A percentile compares a stretch with the other conserved stretches of the same genome.
phyloP scores from a whole-genome alignment of 2,888 invertebrate species.

The Drosophila siamana region DNA sequence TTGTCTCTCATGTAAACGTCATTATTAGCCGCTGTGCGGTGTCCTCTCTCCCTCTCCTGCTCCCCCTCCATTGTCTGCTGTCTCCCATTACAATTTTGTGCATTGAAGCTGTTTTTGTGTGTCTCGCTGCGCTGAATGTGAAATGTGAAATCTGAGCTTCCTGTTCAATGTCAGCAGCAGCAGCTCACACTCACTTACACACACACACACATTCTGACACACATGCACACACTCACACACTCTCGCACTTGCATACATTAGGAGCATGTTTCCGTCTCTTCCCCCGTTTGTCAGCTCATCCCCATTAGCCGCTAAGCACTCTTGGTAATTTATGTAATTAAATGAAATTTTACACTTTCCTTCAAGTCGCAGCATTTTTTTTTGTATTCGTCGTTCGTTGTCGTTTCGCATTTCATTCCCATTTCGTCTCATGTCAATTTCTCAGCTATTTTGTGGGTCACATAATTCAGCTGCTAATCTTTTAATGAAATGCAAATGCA shows the following conservation, averaged over 20 bases:
- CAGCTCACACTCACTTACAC: constrained; percentile 10
- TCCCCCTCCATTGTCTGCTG: constrained; percentile 13
- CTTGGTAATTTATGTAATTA: constrained; percentile 76
- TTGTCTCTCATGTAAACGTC: constrained; percentile 71
- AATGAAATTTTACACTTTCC: constrained; percentile 75
- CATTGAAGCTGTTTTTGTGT: constrained; percentile 40
- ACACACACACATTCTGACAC: constrained; percentile 8
- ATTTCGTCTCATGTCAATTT: constrained; percentile 17
- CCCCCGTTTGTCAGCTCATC: neutral
- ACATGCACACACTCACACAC: constrained; percentile 4
- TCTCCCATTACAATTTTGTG: constrained; percentile 66
- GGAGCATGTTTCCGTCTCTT: constrained; percentile 5
- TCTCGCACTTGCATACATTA: constrained; percentile 3
- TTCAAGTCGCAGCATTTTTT: constrained; percentile 23
- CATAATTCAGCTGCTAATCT: constrained; percentile 61
- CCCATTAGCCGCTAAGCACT: constrained; percentile 62
- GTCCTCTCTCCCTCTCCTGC: neutral
- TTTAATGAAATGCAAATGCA: constrained; percentile 73
- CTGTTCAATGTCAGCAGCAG: constrained; percentile 70
- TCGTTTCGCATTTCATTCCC: constrained; percentile 27
- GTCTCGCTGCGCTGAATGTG: constrained; percentile 54
- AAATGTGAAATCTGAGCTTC: constrained; percentile 76
- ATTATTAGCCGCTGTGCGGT: constrained; percentile 62
- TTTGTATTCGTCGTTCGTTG: constrained; percentile 2
- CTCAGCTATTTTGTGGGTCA: constrained; percentile 21